phyloP scores from a whole-genome alignment of 1,140 invertebrate species.

The Brachionus asplanchnoidis region DNA sequence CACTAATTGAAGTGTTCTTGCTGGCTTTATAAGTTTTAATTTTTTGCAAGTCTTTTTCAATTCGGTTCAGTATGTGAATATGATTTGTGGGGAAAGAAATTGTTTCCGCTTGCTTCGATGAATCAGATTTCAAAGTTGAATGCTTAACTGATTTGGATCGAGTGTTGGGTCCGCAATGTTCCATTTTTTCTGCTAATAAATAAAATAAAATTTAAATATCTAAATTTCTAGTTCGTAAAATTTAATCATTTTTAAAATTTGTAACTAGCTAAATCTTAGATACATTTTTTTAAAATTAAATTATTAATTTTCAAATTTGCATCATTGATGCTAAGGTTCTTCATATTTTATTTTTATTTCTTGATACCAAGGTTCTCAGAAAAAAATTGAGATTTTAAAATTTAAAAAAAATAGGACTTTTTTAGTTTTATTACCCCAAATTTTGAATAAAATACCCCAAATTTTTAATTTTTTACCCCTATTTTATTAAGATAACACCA shows the following conservation, averaged over 20 bases:
- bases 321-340: no score
- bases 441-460: no score
- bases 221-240: neutral
- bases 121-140: neutral
- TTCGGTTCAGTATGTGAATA: neutral
- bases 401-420: no score
- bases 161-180: neutral
- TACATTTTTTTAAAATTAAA: neutral
- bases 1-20: neutral
- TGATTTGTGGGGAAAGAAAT: neutral
- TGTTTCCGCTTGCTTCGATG: neutral
- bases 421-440: no score
- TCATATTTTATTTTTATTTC: neutral
- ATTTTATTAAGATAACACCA: no score
- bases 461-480: no score
- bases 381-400: neutral
- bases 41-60: neutral
- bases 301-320: no score
- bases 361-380: no score
- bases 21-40: neutral
- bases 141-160: neutral
- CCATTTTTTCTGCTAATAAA: neutral
- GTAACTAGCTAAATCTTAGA: neutral
- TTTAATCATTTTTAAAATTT: neutral
- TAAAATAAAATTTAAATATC: neutral